Evolutionary conservation across 2,888 invertebrate genomes (phyloP), one percentile per base, ranked within the genome.

Genomic region (Oligia latruncula): DNA sequence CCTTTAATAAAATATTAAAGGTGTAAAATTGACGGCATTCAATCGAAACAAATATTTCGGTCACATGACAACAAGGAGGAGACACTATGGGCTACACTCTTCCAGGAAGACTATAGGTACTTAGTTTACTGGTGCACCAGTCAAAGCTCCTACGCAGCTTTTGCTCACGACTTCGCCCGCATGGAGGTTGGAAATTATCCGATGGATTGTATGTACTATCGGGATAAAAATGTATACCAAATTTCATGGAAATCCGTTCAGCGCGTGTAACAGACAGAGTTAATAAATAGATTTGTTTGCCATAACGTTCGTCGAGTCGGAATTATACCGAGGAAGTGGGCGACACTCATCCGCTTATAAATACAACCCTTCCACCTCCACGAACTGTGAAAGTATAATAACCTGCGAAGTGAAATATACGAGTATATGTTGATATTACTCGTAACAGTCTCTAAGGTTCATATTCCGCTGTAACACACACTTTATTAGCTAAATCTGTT

Each of bases 361-460:
- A 29, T 23, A 15, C 20, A 29, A 43, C n/a, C 5, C 13, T 43
- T 71, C 52, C 11, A 20, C 3, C 43, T 71, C 74, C 11, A 29
- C 3, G 52, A 55, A 65, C 23, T 0, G 23, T 4, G 43, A 55
- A 52, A 17, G 9, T 40, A 8, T 15, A 40, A 64, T 9, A 64
- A 29, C 40, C 23, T 20, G n/a, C 35, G 52, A 52, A 43, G 17
- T 29, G 52, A 35, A 81, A 52, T 43, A 35, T 60, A 29, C 29
- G 29, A 29, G 29, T 29, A 67, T 62, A 62, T 3, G 23, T 43
- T 79, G 58, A 67, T 62, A 46, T 67, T 62, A 60, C 35, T 62
- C 52, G 46, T 35, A 72, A 72, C 8, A 23, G 67, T 29, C 23
- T 68, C 17, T 81, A 62, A 64, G 9, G 29, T 23, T 80, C 60